Evolutionary conservation across 2,113 vertebrate species (phyloP).

Genomic region (Amphiprion ocellaris): DNA sequence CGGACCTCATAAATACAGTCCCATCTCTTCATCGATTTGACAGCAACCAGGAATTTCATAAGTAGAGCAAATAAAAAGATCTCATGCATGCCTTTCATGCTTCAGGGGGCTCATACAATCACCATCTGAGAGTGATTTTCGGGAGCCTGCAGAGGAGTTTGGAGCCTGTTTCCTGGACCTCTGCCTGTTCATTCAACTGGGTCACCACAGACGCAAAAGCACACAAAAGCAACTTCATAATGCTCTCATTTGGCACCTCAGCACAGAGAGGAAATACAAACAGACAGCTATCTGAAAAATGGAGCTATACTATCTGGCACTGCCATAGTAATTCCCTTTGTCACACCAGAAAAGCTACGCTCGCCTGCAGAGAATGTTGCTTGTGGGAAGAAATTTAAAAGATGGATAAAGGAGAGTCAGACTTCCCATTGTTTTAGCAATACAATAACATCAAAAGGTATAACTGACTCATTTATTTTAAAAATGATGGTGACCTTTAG

Average conservation of each 20-base stretch:
- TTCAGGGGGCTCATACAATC: constrained; percentile 58
- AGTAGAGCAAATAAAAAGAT: constrained; percentile 66
- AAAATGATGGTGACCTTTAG: constrained; percentile 41
- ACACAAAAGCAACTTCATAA: constrained; percentile 73
- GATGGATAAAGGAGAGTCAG: constrained; percentile 35
- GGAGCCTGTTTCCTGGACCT: constrained; percentile 68
- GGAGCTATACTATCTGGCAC: constrained; percentile 53
- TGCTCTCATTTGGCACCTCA: constrained; percentile 73
- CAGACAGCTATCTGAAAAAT: constrained; percentile 73
- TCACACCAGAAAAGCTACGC: constrained; percentile 40
- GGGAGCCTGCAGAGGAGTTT: constrained; percentile 52
- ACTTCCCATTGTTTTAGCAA: constrained; percentile 36
- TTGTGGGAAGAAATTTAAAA: constrained; percentile 55
- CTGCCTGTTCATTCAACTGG: constrained; percentile 76
- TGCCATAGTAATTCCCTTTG: constrained; percentile 64
- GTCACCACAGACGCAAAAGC: constrained; percentile 69
- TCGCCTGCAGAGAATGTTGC: constrained; percentile 54
- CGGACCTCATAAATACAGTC: constrained; percentile 8
- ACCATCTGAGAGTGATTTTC: constrained; percentile 49
- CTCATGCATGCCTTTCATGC: constrained; percentile 56
- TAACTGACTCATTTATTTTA: constrained; percentile 33
- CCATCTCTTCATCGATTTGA: constrained; percentile 56
- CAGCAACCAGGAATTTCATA: constrained; percentile 53
- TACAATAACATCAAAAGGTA: background rate
- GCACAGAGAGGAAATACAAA: constrained; percentile 66